Base-by-base conservation (phyloP, 2,113 vertebrate species). In the Callionymus lyra region DNA sequence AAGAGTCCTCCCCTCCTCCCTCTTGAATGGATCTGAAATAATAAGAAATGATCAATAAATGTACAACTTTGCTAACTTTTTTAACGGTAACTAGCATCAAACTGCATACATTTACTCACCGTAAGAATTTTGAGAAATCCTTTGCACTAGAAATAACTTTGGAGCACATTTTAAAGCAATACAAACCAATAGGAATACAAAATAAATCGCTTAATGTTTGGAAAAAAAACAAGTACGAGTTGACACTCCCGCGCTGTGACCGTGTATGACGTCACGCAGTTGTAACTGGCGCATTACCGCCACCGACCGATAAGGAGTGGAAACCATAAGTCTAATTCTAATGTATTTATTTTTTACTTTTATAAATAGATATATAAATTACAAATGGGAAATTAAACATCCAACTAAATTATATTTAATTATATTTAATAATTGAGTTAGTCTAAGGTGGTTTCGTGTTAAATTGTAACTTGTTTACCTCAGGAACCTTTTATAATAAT, bases 211-310 rank as follows among this genome's bases (percentile, higher is more conserved):
- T 41, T n/a, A n/a, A n/a, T n/a, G n/a, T n/a, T n/a, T n/a, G n/a
- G n/a, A n/a, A n/a, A n/a, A n/a, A n/a, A n/a, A n/a, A n/a, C n/a
- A n/a, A n/a, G n/a, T n/a, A n/a, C n/a, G n/a, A n/a, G n/a, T 79
- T 70, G 61, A 77, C 44, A 38, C 27, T 54, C 54, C 56, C 76
- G 79, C 79, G 76, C 70, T 74, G 15, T 35, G 12, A 27, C 39
- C 6, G 11, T 12, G 32, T 15, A 56, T 2, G 6, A 46, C 56
- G 50, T 74, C 53, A 65, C n/a, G n/a, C n/a, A n/a, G n/a, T n/a
- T n/a, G n/a, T n/a, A n/a, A n/a, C n/a, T n/a, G n/a, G n/a, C n/a
- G n/a, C n/a, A n/a, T n/a, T n/a, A n/a, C n/a, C n/a, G n/a, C n/a
- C n/a, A n/a, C n/a, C n/a, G n/a, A n/a, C n/a, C n/a, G n/a, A n/a